Base-by-base conservation (phyloP, 1,140 invertebrate genomes). In the Sycophila sp. region DNA sequence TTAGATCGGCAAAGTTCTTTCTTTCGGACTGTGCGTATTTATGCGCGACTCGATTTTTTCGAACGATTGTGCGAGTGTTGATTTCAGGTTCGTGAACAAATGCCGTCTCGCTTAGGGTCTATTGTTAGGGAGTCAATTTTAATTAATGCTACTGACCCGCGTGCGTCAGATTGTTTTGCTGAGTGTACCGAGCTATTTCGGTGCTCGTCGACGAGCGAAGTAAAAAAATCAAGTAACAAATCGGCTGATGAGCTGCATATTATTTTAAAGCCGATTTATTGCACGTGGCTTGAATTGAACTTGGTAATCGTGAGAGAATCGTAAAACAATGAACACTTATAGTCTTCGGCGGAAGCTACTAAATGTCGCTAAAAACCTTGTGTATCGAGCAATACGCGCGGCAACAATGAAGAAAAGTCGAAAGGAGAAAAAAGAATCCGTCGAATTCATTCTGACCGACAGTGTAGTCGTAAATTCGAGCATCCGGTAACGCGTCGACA, bases 271-370 rank as follows among this genome's bases (percentile, higher is more conserved):
- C 34, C 24, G 24, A 69, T 69, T 69, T 69, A 36, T 69, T 45
- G 10, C n/a, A 19, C 34, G 24, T 40, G 24, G 22, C 13, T 42
- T 32, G 47, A 26, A 69, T 69, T 70, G 32, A 38, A 70, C 24
- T 70, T 70, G 68, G 26, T 63, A 51, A 70, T 70, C 49, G 47
- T 70, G 68, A 42, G 68, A 70, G 63, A 42, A 40, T 0, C 2
- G 11, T 13, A 3, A 2, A 62, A 60, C 56, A 62, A 69, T 60
- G 56, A 62, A 60, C 66, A 36, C 19, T 60, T 11, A 19, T 59
- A 55, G 6, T 15, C 11, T 49, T 62, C 10, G 19, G 28, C 22
- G 32, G 47, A 64, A 51, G 36, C 32, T 36, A 11, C 28, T 34
- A 22, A n/a, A 32, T 24, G 3, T 0, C 19, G 22, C 30, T 58